Evolutionary conservation across 1,140 invertebrate species (phyloP), one percentile per base, ranked within the genome.

Genomic region (Ditylenchus dipsaci): DNA sequence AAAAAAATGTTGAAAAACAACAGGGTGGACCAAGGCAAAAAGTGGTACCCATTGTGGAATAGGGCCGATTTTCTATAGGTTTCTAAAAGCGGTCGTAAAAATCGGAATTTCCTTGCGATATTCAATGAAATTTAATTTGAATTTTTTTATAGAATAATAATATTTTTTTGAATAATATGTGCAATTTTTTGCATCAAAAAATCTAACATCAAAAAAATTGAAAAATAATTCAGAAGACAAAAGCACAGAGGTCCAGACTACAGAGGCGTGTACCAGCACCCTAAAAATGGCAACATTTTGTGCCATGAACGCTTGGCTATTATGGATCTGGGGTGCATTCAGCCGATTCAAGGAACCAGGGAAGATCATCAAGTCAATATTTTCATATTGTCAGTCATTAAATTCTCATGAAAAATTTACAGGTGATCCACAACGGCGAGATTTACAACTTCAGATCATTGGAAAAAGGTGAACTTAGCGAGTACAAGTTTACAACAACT

Each of bases 401-500:
- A 45, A 13, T 53, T 53, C n/a, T 47, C 27, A 49, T 30, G 23
- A n/a, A 5, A 71, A 49, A 53, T 23, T 72, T 76, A 43, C 45
- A 82, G 79, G 79, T 81, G 8, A 71, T 82, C 13, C 81, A 83
- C 78, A 82, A 82, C 61, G 80, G 80, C 53, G 80, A 82, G 49
- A 82, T 82, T 60, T 82, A 82, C 79, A 82, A 82, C 66, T 72
- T 78, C 61, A 53, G 65, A 26, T 21, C 13, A 9, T 67, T 82
- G 13, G 63, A 75, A 13, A 62, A 79, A 23, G 73, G 60, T 17
- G 73, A 74, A 29, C 69, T 81, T 13, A 63, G 45, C 30, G 58
- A 71, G n/a, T 70, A 64, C 29, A 19, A 62, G 0, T 53, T 79
- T 43, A 66, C 60, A n/a, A 79, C 77, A 13, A 49, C 38, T 30